Evolutionary conservation across 2,797 vertebrate genomes (phyloP), one percentile per base, ranked within the genome.

Genomic region (Nyctibius grandis): DNA sequence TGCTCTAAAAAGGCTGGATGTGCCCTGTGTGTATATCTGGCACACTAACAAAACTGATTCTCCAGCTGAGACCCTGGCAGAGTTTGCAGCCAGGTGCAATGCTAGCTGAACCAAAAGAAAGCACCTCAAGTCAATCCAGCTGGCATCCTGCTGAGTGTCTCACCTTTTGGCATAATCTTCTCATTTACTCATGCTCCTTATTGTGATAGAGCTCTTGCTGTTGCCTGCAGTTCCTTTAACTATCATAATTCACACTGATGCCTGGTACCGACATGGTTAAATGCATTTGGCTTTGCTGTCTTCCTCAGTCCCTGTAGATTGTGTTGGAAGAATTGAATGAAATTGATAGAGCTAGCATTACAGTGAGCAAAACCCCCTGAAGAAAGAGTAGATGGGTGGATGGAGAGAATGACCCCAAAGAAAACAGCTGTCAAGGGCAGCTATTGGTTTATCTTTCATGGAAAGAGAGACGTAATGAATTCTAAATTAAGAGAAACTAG

Each of bases 301-400:
- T 84, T 93, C 94, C 74, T 91, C 65, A 61, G 96, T 98, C 98
- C 97, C 98, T 97, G 97, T 93, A 98, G 98, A 97, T 98, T 98
- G 93, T 97, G 95, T 97, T 98, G 98, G 98, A 98, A 97, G 97
- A 97, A 97, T 96, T 97, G 98, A 98, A 98, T 98, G 98, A 98
- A 98, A 98, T 45, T 96, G 98, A 98, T 98, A 98, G 98, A 96
- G 97, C 97, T 98, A 98, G 96, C 96, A 36, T 98, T 98, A 98
- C 98, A 98, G 97, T 56, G 95, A 98, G 98, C 98, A 97, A 97
- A 98, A 98, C 97, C 98, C 98, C 96, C 97, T 69, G 92, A 98
- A 98, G 98, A 98, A 98, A 98, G 98, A 97, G 78, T 97, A 98
- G 96, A 96, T 92, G 98, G 97, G 98, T 63, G 68, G 97, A 93